These are phyloP conservation scores for Drosophila albomicans DNA, from an alignment of 1,140 invertebrate species.

Conservation along the genomic window DNA sequence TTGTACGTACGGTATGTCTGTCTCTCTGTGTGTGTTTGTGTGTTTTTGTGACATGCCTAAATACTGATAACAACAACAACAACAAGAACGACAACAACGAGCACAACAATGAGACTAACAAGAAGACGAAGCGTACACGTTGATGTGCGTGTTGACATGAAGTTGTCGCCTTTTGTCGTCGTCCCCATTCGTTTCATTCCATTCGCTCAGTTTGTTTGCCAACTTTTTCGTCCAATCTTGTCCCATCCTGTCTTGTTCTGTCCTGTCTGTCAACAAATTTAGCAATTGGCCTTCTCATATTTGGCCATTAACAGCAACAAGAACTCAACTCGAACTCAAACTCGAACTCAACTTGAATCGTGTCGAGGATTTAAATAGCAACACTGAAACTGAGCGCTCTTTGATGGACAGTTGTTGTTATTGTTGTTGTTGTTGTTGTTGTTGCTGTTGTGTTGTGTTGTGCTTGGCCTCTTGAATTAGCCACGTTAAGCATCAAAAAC, in stretches of 20 bases:
- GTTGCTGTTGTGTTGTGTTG: too few relatives aligned
- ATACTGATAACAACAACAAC: conserved; percentile 29
- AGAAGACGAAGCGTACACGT: conserved; percentile 5
- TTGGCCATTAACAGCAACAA: conserved; percentile 23
- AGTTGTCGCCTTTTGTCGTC: conserved; percentile 37
- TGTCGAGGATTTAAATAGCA: not conserved
- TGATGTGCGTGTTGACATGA: conserved; percentile 46
- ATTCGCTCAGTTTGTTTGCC: not conserved
- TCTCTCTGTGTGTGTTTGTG: not conserved
- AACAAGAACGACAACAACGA: conserved; percentile 8
- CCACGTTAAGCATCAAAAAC: conserved; percentile 11
- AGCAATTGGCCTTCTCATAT: conserved; percentile 25
- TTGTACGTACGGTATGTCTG: conserved; percentile 23
- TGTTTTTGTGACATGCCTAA: conserved; percentile 33
- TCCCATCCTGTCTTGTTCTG: too few relatives aligned
- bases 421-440: not conserved
- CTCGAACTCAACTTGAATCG: not conserved
- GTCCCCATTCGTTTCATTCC: not conserved
- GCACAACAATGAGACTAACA: too few relatives aligned
- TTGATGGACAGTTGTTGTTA: not conserved
- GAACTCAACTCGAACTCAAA: not conserved
- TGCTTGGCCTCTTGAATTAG: conserved; percentile 9
- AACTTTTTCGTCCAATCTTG: conserved; percentile 5
- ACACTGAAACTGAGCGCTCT: not conserved
- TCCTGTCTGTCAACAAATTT: conserved; percentile 38